Base-by-base conservation (phyloP, 2,888 invertebrate species). In the Hirtodrosophila cameraria region DNA sequence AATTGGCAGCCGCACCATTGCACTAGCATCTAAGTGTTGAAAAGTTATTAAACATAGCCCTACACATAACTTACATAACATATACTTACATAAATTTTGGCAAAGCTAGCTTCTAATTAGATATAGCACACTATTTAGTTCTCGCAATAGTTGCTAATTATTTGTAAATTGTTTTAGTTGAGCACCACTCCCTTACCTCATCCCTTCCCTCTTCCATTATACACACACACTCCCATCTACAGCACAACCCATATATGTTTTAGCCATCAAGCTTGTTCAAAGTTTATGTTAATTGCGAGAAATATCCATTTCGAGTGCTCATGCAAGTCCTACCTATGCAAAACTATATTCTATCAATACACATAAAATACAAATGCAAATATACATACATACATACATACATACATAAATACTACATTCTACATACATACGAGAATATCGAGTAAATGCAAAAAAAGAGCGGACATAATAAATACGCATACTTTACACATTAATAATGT, bases 21-120 rank as follows among this genome's bases (percentile, higher is more conserved):
- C 84, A 77, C 61, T 80, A 80, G 85, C 66, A 46, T 81, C 59
- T 80, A 86, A 80, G 80, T 86, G 80, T 80, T 80, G 58, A 84
- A 81, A 86, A 77, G 69, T 79, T 86, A 84, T 82, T 46, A 75
- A 60, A 53, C 61, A 64, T 68, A 76, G 74, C 69, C 50, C 16
- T 20, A 25, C 41, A 6, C 28, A 43, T 8, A 42, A 11, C 30
- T n/a, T 23, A 41, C 16, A 60, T 11, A 49, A 12, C 18, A 31
- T n/a, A 36, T 7, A 60, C 13, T 39, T 11, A 53, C 3, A 20
- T 54, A 45, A 57, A 36, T 72, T 86, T 76, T 72, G 73, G 83
- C 65, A 54, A 66, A 62, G 52, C 43, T 86, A 86, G 86, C 65
- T 55, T 75, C 35, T 84, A 84, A 67, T 55, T 86, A 86, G 80